A percentile compares a stretch with the other conserved stretches of the same genome.
These are phyloP conservation scores for Rattus norvegicus DNA, from an alignment of 2,113 vertebrate species.

Conservation along the genomic window GRCr8 NC_086038.1:31373001-31373500, in stretches of 20 bases:
- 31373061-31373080: not conserved
- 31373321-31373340: not conserved
- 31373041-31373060: not conserved
- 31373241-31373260: not conserved
- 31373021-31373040: not conserved
- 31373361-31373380: slow-evolving; percentile 3
- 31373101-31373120: not conserved
- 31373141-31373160: not conserved
- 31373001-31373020: not conserved
- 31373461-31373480: not conserved
- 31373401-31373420: not conserved
- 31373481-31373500: not conserved
- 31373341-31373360: not conserved
- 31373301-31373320: too few species aligned
- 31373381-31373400: not conserved
- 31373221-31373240: not conserved
- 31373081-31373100: not conserved
- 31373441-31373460: not conserved
- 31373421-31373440: not conserved
- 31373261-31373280: not conserved
- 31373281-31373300: too few species aligned
- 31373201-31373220: not conserved
- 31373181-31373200: not conserved
- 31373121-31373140: not conserved
- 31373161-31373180: not conserved